phyloP scores from a whole-genome alignment of 2,797 vertebrate species.

The Pseudomugil tenellus region DNA sequence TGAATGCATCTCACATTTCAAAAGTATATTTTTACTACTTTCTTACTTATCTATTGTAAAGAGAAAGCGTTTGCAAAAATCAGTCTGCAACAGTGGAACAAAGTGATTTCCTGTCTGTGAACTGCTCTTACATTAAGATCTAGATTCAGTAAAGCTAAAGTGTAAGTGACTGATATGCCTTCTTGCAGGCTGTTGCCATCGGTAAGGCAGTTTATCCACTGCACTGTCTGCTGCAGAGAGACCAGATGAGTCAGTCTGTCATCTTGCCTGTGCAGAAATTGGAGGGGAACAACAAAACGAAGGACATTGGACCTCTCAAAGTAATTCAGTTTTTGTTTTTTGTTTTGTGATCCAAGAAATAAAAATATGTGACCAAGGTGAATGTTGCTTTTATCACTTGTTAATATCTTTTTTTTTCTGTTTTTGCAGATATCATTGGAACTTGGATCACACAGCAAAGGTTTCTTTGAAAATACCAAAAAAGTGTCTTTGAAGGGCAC shows the following conservation, averaged over 20 bases:
- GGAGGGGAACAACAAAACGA: slow-evolving; percentile 63
- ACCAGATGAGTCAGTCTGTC: slow-evolving; percentile 78
- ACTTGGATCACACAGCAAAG: slow-evolving; percentile 79
- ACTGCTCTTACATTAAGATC: not conserved
- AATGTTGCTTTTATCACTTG: not conserved
- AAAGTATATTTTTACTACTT: not conserved
- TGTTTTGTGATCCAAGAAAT: not conserved
- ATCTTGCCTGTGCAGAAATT: slow-evolving; percentile 79
- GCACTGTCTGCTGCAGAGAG: slow-evolving; percentile 80
- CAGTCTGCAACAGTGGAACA: not conserved
- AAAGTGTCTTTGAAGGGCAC: slow-evolving; percentile 25
- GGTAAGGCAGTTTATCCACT: slow-evolving; percentile 86
- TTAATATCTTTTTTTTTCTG: slow-evolving; percentile 5
- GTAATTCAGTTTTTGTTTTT: slow-evolving; percentile 68
- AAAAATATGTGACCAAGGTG: not conserved
- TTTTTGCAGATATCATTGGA: slow-evolving; percentile 86
- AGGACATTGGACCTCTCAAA: slow-evolving; percentile 86
- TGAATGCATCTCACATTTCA: slow-evolving; percentile 5
- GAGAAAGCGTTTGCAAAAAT: not conserved
- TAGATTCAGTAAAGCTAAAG: not conserved
- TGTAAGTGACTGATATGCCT: slow-evolving; percentile 11
- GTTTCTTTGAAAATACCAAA: slow-evolving; percentile 51
- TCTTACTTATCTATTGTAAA: not conserved
- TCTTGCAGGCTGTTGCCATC: slow-evolving; percentile 81
- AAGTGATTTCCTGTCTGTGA: not conserved